These are phyloP conservation scores for Philonicus albiceps DNA, from an alignment of 2,888 invertebrate species.

Conservation along the genomic window DNA sequence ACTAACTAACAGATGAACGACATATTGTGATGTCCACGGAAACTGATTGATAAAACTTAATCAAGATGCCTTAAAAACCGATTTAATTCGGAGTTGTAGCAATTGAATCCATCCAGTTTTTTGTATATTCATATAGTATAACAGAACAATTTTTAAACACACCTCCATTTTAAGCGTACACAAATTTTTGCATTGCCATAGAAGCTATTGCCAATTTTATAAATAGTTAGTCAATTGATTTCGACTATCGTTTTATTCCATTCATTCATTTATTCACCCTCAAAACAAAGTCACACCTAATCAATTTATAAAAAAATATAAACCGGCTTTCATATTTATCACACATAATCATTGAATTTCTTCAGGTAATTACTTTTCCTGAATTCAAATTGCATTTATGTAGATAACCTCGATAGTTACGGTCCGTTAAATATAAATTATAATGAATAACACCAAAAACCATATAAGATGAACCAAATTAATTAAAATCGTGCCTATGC, in stretches of 20 bases:
- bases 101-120: conserved; percentile 8
- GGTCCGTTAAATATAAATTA: no score
- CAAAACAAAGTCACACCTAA: neutral
- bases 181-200: neutral
- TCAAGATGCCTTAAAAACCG: neutral
- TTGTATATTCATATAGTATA: neutral
- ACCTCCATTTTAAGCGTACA: conserved; percentile 4
- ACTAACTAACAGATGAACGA: neutral
- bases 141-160: neutral
- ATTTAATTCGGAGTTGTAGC: neutral
- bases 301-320: neutral
- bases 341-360: neutral
- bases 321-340: neutral
- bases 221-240: neutral
- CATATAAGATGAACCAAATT: no score
- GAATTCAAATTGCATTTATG: neutral
- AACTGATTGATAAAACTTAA: neutral
- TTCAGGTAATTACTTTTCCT: no score
- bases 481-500: no score
- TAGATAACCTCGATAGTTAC: no score
- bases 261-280: neutral
- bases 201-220: neutral
- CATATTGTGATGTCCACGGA: neutral
- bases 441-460: no score
- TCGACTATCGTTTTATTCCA: neutral